Evolutionary conservation across 2,797 vertebrate species (phyloP).

Genomic region (Apodemus agrarius): DNA sequence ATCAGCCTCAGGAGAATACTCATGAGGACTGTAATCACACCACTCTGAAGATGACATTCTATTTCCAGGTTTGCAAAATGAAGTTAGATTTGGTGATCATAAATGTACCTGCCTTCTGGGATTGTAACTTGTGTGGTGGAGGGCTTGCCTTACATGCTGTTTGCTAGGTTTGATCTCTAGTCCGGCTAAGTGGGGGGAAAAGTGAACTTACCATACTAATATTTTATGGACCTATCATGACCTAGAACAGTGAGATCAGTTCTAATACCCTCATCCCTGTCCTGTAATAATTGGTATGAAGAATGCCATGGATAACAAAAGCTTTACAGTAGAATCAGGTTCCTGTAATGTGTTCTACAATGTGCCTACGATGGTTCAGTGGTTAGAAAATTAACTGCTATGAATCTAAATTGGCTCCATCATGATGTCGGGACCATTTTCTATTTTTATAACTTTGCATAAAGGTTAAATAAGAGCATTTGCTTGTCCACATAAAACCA

Average conservation of each 20-base stretch:
- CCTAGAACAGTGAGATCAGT: neutral
- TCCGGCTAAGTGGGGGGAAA: neutral
- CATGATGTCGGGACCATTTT: neutral
- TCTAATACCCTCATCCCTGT: neutral
- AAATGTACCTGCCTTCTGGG: neutral
- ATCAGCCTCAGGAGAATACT: neutral
- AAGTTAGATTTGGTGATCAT: neutral
- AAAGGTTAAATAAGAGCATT: slow-evolving; percentile 8
- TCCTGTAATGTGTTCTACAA: neutral
- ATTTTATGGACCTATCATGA: neutral
- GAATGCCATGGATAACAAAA: neutral
- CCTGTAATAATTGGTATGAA: neutral
- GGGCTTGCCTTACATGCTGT: neutral
- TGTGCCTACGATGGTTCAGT: neutral
- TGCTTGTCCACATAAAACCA: neutral
- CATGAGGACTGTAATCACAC: neutral
- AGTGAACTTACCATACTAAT: neutral
- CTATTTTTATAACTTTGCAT: neutral
- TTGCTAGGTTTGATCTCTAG: neutral
- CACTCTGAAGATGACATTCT: neutral
- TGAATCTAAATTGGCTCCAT: neutral
- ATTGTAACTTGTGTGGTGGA: neutral
- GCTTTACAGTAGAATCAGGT: neutral
- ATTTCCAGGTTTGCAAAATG: neutral
- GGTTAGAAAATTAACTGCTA: neutral